These are phyloP conservation scores for Orestias chungarensis DNA, from an alignment of 2,797 vertebrate genomes.

Conservation along the genomic window DNA sequence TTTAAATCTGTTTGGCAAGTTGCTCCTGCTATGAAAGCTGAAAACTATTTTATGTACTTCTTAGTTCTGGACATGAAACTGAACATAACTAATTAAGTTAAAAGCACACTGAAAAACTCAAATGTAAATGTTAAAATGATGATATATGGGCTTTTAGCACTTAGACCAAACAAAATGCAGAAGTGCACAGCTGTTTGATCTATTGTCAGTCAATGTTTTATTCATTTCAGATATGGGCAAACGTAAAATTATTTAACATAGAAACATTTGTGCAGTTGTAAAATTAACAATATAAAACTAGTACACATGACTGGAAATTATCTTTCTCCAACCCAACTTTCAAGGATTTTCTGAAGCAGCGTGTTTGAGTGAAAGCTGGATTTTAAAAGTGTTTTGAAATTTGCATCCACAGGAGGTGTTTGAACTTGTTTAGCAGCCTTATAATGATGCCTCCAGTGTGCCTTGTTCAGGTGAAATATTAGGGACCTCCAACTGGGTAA, in stretches of 20 bases:
- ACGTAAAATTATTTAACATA: background rate
- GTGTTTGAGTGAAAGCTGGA: background rate
- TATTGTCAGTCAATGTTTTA: no score
- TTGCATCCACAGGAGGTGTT: background rate
- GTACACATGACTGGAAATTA: background rate
- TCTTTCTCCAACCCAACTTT: background rate
- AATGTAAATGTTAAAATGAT: no score
- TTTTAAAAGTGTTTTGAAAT: background rate
- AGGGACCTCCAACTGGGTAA: slow-evolving; percentile 7
- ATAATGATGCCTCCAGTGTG: background rate
- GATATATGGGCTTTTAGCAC: no score
- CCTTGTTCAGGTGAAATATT: slow-evolving; percentile 7
- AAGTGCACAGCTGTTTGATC: no score
- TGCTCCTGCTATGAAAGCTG: background rate
- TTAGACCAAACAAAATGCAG: no score
- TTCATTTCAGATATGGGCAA: background rate
- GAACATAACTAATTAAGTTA: background rate
- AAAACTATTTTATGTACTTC: background rate
- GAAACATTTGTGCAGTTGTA: background rate
- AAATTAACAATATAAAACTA: background rate
- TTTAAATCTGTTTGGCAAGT: no score
- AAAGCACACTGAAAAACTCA: no score
- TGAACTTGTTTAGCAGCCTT: background rate
- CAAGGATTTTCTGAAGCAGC: background rate
- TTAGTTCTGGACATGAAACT: background rate